A percentile compares a stretch with the other conserved stretches of the same genome.
Conservation (phyloP, 2,888 invertebrate species). For the Eristalis arbustorum region DNA sequence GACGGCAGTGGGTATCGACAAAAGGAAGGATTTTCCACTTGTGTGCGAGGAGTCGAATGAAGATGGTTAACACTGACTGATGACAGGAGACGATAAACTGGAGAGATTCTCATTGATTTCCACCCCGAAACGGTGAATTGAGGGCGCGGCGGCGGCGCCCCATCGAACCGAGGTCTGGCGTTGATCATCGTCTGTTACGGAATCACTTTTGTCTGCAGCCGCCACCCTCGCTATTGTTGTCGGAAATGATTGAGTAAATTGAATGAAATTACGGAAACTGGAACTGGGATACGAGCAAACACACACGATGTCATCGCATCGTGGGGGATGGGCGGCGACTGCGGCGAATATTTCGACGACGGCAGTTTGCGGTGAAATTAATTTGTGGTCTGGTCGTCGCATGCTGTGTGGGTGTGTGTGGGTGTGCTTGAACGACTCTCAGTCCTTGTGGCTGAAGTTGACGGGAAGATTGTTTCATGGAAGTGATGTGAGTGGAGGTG, state of each 20-base stretch:
- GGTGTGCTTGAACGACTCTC: neutral
- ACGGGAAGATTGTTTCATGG: neutral
- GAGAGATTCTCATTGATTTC: conserved; percentile 13
- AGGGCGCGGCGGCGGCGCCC: no score
- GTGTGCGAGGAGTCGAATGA: neutral
- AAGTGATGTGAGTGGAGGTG: neutral
- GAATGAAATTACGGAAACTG: conserved; percentile 27
- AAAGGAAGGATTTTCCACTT: neutral
- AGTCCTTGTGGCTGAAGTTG: neutral
- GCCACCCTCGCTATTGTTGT: neutral
- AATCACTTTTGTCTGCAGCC: neutral
- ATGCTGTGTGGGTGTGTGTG: neutral
- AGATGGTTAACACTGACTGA: conserved; percentile 13
- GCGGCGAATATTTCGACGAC: conserved; percentile 11
- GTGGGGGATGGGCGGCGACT: neutral
- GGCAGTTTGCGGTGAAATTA: conserved; percentile 28
- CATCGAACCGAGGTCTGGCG: neutral
- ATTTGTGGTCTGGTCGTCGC: conserved; percentile 25
- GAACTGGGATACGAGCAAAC: neutral
- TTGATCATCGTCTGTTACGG: neutral
- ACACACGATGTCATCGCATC: neutral
- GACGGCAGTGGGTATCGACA: neutral
- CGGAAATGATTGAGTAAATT: conserved; percentile 48
- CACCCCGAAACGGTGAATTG: neutral
- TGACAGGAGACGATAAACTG: neutral